Percentiles rank a stretch among this genome's conserved stretches.
Evolutionary conservation across 92 coral and sea anemone species (phyloP).

Genomic region (Meandrina meandrites): DNA sequence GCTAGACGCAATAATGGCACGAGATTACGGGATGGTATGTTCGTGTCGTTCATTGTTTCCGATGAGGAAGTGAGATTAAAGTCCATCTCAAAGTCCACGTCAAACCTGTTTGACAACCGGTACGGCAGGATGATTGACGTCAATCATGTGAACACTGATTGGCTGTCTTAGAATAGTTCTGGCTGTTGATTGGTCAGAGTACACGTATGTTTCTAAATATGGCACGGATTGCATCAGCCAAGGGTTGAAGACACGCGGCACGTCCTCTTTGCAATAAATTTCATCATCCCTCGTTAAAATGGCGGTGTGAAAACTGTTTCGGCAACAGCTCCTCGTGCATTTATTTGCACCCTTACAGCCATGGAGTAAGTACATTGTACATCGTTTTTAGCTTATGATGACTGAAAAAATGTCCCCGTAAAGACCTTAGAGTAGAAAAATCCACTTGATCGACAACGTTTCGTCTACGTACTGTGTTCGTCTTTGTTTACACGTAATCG

Average conservation of each 20-base stretch:
- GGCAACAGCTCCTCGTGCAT: conserved; percentile 57
- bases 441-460: not conserved
- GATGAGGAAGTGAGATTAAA: not conserved
- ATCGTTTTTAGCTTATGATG: not conserved
- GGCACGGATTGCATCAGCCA: conserved; percentile 94
- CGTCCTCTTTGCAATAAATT: conserved; percentile 58
- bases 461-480: not conserved
- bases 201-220: conserved; percentile 63
- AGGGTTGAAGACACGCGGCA: conserved; percentile 76
- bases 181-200: conserved; percentile 64
- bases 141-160: conserved; percentile 47
- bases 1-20: not conserved
- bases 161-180: conserved; percentile 50
- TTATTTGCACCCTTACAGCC: conserved; percentile 74
- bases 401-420: not conserved
- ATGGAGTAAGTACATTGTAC: conserved; percentile 80
- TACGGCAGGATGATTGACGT: conserved; percentile 26
- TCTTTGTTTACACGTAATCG: not conserved
- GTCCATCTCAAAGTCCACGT: conserved; percentile 24
- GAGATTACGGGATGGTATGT: not conserved
- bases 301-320: conserved; percentile 69
- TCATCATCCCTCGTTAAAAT: conserved; percentile 86
- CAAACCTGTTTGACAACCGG: conserved; percentile 20
- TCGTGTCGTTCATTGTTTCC: not conserved
- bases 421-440: not conserved